Percentiles rank a stretch among this genome's conserved stretches.
Conservation (phyloP, 2,113 vertebrate genomes). For the Paraplagusia blochii region DNA sequence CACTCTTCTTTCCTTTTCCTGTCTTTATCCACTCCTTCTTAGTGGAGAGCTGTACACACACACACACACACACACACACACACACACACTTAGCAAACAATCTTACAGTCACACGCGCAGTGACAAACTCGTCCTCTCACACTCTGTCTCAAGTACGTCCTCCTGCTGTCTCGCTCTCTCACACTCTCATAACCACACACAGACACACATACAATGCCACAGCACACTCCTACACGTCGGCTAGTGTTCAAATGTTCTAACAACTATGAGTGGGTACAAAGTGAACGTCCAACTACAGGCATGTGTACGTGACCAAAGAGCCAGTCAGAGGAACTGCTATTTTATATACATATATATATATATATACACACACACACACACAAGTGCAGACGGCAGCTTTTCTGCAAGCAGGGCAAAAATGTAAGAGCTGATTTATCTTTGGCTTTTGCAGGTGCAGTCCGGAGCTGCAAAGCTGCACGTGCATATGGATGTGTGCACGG, state of each 20-base stretch:
- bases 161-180: conserved; percentile 51
- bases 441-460: conserved; percentile 23
- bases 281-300: conserved; percentile 24
- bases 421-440: conserved; percentile 6
- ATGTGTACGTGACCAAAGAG: conserved; percentile 1
- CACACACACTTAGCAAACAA: background rate
- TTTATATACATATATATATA: background rate
- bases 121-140: conserved; percentile 39
- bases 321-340: background rate
- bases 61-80: conserved; percentile 8
- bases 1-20: conserved; percentile 50
- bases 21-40: conserved; percentile 17
- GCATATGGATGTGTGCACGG: too few species aligned
- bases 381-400: conserved; percentile 24
- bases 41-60: conserved; percentile 9
- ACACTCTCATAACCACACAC: conserved; percentile 33
- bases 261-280: conserved; percentile 51
- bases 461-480: conserved; percentile 13
- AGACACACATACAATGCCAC: conserved; percentile 27
- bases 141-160: conserved; percentile 60
- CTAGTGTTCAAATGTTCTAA: conserved; percentile 52
- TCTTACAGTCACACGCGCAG: background rate
- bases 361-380: too few species aligned
- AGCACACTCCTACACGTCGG: conserved; percentile 52
- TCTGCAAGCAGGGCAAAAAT: conserved; percentile 24